phyloP scores from a whole-genome alignment of 1,140 invertebrate genomes.

The Meteorus sp. region DNA sequence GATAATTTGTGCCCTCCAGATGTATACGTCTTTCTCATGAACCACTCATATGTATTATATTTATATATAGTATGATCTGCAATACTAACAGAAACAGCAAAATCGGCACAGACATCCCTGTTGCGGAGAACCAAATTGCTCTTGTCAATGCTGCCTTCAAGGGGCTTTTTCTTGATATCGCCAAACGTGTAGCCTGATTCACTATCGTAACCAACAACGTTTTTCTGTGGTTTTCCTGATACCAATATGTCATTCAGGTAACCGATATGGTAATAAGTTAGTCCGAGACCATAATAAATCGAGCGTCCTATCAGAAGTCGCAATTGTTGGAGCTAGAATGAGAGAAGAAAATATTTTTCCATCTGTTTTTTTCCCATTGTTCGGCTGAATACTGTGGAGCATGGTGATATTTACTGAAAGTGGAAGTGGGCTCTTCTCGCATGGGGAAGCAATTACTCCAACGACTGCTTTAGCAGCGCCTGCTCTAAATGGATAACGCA shows the following conservation, averaged over 20 bases:
- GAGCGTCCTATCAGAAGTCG: constrained; percentile 51
- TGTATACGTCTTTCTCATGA: too few species aligned
- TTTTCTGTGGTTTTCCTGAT: constrained; percentile 53
- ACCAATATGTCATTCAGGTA: constrained; percentile 52
- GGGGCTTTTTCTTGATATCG: constrained; percentile 63
- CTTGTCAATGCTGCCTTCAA: constrained; percentile 56
- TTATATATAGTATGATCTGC: too few species aligned
- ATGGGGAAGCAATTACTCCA: constrained; percentile 50
- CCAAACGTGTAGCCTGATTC: constrained; percentile 60
- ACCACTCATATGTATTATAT: too few species aligned
- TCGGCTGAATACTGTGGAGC: too few species aligned
- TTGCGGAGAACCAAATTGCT: constrained; percentile 56
- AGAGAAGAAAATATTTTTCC: constrained; percentile 16
- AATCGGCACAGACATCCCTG: constrained; percentile 62
- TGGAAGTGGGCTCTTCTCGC: constrained; percentile 51
- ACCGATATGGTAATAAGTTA: constrained; percentile 50
- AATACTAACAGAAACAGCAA: constrained; percentile 55
- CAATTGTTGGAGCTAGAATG: constrained; percentile 55
- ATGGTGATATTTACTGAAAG: constrained; percentile 43
- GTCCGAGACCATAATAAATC: constrained; percentile 48
- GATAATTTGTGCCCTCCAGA: too few species aligned
- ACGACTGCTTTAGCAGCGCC: constrained; percentile 64
- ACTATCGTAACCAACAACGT: constrained; percentile 61
- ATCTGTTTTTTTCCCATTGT: too few species aligned
- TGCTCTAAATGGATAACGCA: constrained; percentile 66